phyloP scores from a whole-genome alignment of 2,888 invertebrate species.

The Amiota communis region DNA sequence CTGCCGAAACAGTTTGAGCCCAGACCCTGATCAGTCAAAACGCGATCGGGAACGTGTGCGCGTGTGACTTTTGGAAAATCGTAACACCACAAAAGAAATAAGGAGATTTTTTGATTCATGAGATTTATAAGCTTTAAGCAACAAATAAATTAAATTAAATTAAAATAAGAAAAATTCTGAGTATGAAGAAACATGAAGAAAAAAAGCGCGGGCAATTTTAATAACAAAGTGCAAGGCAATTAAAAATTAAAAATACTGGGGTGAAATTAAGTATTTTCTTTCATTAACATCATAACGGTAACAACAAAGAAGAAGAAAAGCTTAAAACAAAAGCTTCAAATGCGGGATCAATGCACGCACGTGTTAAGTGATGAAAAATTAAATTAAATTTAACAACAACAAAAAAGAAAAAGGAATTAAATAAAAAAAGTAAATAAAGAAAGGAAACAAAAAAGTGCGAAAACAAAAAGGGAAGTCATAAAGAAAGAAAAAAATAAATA shows the following conservation, averaged over 20 bases:
- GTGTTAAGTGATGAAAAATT: constrained; percentile 14
- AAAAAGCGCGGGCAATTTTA: too few relatives aligned
- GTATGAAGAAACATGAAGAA: neutral
- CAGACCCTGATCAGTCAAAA: constrained; percentile 54
- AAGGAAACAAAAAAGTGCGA: constrained; percentile 2
- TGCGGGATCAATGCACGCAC: constrained; percentile 40
- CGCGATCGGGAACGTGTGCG: constrained; percentile 43
- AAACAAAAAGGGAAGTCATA: constrained; percentile 4
- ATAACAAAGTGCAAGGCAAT: neutral
- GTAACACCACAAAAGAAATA: too few relatives aligned
- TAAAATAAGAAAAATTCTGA: neutral
- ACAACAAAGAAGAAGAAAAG: neutral
- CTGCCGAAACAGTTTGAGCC: constrained; percentile 51
- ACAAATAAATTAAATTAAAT: too few relatives aligned
- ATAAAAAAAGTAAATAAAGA: constrained; percentile 11
- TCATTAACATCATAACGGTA: constrained; percentile 18
- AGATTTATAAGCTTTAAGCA: too few relatives aligned
- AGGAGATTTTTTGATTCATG: too few relatives aligned
- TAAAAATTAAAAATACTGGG: neutral
- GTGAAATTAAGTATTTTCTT: neutral
- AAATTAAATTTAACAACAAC: neutral
- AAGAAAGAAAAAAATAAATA: constrained; percentile 14
- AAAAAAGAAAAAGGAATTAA: constrained; percentile 3
- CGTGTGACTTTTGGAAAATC: neutral
- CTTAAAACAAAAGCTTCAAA: neutral